phyloP scores from a whole-genome alignment of 2,888 invertebrate species.

The Prosopocoilus inquinatus region DNA sequence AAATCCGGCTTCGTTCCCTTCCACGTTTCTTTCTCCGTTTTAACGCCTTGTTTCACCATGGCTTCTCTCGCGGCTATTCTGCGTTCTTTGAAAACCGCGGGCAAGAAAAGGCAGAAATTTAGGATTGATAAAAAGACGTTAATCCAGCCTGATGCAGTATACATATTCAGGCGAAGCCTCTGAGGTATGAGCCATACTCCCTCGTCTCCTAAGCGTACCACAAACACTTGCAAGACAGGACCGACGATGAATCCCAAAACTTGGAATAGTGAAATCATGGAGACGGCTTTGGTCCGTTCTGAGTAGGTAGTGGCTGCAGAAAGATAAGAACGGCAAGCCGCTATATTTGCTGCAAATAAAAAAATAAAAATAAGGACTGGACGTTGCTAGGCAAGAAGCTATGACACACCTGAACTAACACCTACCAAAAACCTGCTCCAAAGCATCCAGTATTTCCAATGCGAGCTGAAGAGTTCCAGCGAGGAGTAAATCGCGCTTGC shows the following conservation, averaged over 20 bases:
- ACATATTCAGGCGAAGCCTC: conserved; percentile 74
- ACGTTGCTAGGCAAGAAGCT: not conserved
- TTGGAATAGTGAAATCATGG: conserved; percentile 80
- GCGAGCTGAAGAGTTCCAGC: conserved; percentile 65
- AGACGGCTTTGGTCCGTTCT: conserved; percentile 81
- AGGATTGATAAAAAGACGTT: conserved; percentile 72
- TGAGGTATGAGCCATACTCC: conserved; percentile 57
- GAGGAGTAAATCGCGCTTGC: conserved; percentile 75
- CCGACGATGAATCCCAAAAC: conserved; percentile 85
- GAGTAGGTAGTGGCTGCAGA: conserved; percentile 78
- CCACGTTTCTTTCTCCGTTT: conserved; percentile 73
- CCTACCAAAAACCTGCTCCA: conserved; percentile 77
- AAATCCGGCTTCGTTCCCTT: conserved; percentile 70
- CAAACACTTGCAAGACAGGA: conserved; percentile 77
- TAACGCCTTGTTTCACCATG: conserved; percentile 70
- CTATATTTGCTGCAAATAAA: conserved; percentile 68
- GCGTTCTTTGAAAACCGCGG: conserved; percentile 71
- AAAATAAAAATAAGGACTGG: not conserved
- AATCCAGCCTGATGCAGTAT: conserved; percentile 83
- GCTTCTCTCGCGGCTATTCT: conserved; percentile 78
- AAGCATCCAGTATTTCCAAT: conserved; percentile 72
- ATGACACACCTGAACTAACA: conserved; percentile 69
- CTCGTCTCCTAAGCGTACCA: conserved; percentile 72
- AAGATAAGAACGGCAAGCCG: conserved; percentile 79
- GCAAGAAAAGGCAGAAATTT: conserved; percentile 73